Base-by-base conservation (phyloP, 30 jellyfish, hydroid and myxozoan species). In the Morbakka virulenta region DNA sequence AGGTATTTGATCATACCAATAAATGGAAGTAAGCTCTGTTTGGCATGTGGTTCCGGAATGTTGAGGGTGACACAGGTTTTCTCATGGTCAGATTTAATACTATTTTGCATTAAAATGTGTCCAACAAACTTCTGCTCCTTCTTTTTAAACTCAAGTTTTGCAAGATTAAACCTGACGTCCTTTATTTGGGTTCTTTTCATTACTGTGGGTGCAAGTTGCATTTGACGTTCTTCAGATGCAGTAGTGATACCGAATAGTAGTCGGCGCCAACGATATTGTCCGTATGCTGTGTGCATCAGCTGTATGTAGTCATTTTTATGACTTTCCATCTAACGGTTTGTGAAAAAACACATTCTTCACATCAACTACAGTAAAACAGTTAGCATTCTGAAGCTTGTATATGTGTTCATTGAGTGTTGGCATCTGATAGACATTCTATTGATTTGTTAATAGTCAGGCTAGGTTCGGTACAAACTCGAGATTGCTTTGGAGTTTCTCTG, bases 251-350 rank as follows among this genome's bases (percentile, higher is more conserved):
- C 57, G 17, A 41, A 41, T 41, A 17, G 57, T 6, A 41, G 50
- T 14, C 64, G 24, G 30, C 29, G 79, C 68, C 74, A 80, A 30
- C 2, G 76, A 35, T 50, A 80, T 49, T 74, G 20, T 3, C 92
- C 85, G 41, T 48, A 28, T 24, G 92, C 79, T 9, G 78, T 69
- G 22, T 28, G 24, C 13, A 80, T 63, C 36, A n/a, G n/a, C n/a
- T n/a, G n/a, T n/a, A n/a, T n/a, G 92, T 67, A 11, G 86, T 80
- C 71, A 80, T 26, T 30, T 48, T 26, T 34, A 36, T 33, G 76
- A 48, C 25, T 28, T 50, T n/a, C 68, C 86, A 20, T 57, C 81
- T 52, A 67, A 32, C 32, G 33, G 47, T 4, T 67, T 63, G 24
- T 80, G 79, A 17, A 47, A 47, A 57, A 48, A 81, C 64, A 86